A percentile compares a stretch with the other conserved stretches of the same genome.
phyloP scores from a whole-genome alignment of 1,140 invertebrate genomes.

The Drosophila seguyi region DNA sequence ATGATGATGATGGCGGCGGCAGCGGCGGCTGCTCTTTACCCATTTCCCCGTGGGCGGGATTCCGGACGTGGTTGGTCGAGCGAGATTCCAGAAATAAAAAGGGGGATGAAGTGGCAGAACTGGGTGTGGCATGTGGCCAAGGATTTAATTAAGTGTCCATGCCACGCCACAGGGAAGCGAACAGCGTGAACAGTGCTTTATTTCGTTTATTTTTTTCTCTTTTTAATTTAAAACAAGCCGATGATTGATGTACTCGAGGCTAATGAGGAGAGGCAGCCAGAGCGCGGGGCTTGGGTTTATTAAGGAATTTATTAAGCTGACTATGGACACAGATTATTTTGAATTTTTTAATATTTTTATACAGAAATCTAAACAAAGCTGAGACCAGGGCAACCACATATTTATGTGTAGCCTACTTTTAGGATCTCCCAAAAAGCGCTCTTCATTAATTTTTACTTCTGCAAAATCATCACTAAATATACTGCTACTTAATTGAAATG shows the following conservation, averaged over 20 bases:
- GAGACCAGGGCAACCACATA: neutral
- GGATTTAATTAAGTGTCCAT: constrained; percentile 75
- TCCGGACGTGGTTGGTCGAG: constrained; percentile 41
- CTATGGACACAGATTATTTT: neutral
- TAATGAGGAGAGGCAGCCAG: constrained; percentile 60
- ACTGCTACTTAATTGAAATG: neutral
- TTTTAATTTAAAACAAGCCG: constrained; percentile 79
- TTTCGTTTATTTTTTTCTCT: constrained; percentile 51
- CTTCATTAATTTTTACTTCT: neutral
- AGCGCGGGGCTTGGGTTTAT: constrained; percentile 1
- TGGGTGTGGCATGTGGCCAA: constrained; percentile 36
- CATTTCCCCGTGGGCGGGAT: constrained; percentile 67
- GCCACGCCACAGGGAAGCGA: constrained; percentile 38
- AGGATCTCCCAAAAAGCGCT: neutral
- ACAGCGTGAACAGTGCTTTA: constrained; percentile 46
- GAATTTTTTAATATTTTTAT: no score
- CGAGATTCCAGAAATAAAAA: constrained; percentile 3
- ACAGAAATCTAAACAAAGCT: neutral
- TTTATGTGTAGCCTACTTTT: constrained; percentile 12
- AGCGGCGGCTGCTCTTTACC: constrained; percentile 1
- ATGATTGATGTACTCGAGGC: constrained; percentile 81
- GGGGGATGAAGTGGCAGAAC: constrained; percentile 14
- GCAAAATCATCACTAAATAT: neutral
- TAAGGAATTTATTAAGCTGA: neutral
- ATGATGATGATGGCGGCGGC: constrained; percentile 5